Conservation (phyloP, 2,888 invertebrate genomes). For the Mycalesis mineus region DNA sequence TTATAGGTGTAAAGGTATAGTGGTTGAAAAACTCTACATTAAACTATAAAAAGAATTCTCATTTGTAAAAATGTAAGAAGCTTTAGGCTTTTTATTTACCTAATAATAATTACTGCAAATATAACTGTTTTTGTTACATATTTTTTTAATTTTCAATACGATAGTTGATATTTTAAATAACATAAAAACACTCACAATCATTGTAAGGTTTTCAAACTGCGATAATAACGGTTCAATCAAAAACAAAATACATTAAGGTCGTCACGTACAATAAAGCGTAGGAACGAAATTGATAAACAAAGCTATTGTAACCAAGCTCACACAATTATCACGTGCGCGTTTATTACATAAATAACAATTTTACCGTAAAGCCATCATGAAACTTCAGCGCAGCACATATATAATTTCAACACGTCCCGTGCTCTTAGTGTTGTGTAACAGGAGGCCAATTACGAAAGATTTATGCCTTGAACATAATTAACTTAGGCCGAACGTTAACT, state of each 20-base stretch:
- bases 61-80: too few relatives aligned
- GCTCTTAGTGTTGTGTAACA: constrained; percentile 74
- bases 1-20: too few relatives aligned
- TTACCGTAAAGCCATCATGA: constrained; percentile 46
- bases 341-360: constrained; percentile 44
- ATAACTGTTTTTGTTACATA: too few relatives aligned
- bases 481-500: constrained; percentile 76
- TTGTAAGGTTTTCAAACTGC: too few relatives aligned
- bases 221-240: neutral
- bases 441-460: constrained; percentile 79
- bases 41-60: too few relatives aligned
- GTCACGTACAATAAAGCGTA: constrained; percentile 3
- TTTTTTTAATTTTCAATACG: too few relatives aligned
- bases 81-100: too few relatives aligned
- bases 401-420: constrained; percentile 75
- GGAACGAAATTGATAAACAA: constrained; percentile 24
- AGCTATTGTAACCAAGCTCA: constrained; percentile 23
- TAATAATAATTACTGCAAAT: too few relatives aligned
- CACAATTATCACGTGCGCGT: constrained; percentile 36
- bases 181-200: too few relatives aligned
- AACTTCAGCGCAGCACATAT: constrained; percentile 69
- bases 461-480: constrained; percentile 78
- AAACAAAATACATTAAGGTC: neutral
- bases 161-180: too few relatives aligned
- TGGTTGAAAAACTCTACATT: too few relatives aligned